Evolutionary conservation across 2,888 invertebrate genomes (phyloP).

Genomic region (Clistopyga incitator): DNA sequence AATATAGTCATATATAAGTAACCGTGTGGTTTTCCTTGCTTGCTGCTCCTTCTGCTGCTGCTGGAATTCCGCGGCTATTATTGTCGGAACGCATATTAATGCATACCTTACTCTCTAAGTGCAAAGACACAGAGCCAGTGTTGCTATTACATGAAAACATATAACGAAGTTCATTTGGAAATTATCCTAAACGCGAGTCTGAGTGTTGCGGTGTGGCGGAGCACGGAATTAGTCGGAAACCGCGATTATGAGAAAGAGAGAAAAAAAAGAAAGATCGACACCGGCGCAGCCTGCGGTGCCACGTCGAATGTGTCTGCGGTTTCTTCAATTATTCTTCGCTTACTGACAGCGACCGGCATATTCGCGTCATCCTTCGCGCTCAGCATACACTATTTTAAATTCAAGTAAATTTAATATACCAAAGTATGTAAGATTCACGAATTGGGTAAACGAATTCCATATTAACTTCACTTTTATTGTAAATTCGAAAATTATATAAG

Average conservation of each 20-base stretch:
- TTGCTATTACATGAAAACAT: slow-evolving; percentile 25
- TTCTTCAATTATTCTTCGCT: slow-evolving; percentile 22
- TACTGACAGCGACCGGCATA: background rate
- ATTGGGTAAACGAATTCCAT: no score
- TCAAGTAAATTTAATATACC: no score
- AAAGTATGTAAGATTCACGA: no score
- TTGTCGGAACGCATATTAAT: slow-evolving; percentile 30
- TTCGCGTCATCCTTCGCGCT: slow-evolving; percentile 8
- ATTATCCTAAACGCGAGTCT: slow-evolving; percentile 35
- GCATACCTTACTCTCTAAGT: background rate
- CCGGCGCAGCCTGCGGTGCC: background rate
- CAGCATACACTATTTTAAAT: background rate
- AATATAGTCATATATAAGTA: slow-evolving; percentile 32
- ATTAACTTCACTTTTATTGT: no score
- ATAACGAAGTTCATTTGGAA: slow-evolving; percentile 41
- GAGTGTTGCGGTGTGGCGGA: slow-evolving; percentile 5
- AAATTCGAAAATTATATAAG: no score
- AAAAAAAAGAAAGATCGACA: slow-evolving; percentile 6
- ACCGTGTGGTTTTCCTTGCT: slow-evolving; percentile 28
- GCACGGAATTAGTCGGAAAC: slow-evolving; percentile 21
- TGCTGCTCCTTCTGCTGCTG: background rate
- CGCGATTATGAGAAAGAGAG: slow-evolving; percentile 30
- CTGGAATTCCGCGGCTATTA: slow-evolving; percentile 3
- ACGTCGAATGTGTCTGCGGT: slow-evolving; percentile 30
- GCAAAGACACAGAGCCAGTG: background rate